Base-by-base conservation (phyloP, 2,888 invertebrate genomes). In the Archips xylosteana region DNA sequence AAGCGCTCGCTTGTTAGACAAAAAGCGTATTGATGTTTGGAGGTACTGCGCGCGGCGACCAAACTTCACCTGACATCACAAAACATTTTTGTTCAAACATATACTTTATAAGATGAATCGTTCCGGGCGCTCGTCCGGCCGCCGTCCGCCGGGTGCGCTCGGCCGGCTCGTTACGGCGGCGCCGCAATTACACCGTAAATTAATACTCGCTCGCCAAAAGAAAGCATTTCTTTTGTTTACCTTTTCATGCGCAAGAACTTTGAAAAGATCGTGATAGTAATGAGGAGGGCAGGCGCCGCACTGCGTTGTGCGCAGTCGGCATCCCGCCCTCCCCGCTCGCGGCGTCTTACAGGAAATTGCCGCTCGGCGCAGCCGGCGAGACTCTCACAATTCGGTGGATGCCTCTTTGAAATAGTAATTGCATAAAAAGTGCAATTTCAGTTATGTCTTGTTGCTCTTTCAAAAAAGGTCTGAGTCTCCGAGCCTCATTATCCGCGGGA, bases 271-370 rank as follows among this genome's bases (percentile, higher is more conserved):
- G 77, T 72, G 76, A 72, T 70, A 76, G 78, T 79, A 79, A 75
- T 63, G 71, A 61, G 47, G 34, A 4, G 42, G 42, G 39, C 6
- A 15, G 15, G 15, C 23, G 57, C 2, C 32, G 23, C 32, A 34
- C 57, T 59, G 12, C 34, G 61, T 39, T 36, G 39, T 3, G 8
- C 61, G 2, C 51, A 4, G 34, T 23, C 57, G 10, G 34, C 23
- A 23, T 5, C 6, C 15, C 10, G 10, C 9, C 3, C 23, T 4
- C 42, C 61, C 0, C n/a, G 68, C 68, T 23, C 60, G 65, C 66
- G 75, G 77, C 76, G 79, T 82, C 82, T 82, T 80, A 78, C 81
- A 82, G 83, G 83, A 83, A 82, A 76, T 71, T 73, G 67, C 73
- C 63, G 54, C 57, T 57, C 59, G 57, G 63, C 65, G 49, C 61